These are phyloP conservation scores for Schizothorax lantsangensis DNA, from an alignment of 2,797 vertebrate species.

Conservation along the genomic window DNA sequence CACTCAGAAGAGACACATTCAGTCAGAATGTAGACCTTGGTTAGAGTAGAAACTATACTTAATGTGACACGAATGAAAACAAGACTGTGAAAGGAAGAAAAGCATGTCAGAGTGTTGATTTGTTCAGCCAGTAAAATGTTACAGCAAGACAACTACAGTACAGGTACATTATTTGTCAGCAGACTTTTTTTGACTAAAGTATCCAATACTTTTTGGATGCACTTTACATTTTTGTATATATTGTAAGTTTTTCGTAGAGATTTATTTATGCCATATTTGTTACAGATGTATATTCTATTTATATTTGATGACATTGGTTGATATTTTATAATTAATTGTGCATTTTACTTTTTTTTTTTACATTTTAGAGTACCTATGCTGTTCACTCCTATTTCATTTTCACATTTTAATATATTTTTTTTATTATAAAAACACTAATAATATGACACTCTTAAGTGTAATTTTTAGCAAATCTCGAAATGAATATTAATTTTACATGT, in stretches of 20 bases:
- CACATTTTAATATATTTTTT: neutral
- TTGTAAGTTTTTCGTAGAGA: neutral
- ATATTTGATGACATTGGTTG: neutral
- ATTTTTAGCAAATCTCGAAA: neutral
- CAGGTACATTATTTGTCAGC: neutral
- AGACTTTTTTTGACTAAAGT: neutral
- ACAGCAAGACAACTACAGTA: neutral
- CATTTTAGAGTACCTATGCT: neutral
- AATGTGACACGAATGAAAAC: slow-evolving; percentile 22
- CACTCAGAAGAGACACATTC: slow-evolving; percentile 4
- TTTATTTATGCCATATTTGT: neutral
- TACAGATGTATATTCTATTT: neutral
- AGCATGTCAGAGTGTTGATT: neutral
- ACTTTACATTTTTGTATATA: neutral
- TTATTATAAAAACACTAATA: neutral
- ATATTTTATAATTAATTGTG: neutral
- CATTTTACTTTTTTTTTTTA: neutral
- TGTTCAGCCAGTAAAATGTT: neutral
- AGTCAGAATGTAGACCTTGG: neutral
- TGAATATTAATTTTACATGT: neutral
- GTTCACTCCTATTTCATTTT: neutral
- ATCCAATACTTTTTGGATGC: neutral
- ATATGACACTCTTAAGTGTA: neutral
- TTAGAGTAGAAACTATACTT: slow-evolving; percentile 7
- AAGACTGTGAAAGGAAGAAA: slow-evolving; percentile 3